Conservation (phyloP, 2,113 vertebrate species). For the Rutilus rutilus region DNA sequence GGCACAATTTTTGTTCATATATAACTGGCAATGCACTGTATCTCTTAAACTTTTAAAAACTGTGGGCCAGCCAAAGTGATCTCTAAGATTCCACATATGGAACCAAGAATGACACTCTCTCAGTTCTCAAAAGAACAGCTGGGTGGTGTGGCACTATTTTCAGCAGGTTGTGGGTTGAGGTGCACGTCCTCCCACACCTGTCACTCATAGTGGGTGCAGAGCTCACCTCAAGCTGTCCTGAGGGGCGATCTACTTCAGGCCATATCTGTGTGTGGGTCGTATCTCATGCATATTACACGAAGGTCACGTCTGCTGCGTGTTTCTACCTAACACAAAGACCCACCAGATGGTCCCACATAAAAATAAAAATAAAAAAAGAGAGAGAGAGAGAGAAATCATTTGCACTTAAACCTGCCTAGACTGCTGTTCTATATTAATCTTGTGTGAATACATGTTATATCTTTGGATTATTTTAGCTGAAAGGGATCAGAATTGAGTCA, state of each 20-base stretch:
- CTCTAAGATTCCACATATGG: not conserved
- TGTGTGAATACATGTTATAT: constrained; percentile 14
- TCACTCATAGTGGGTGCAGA: constrained; percentile 55
- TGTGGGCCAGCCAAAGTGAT: not conserved
- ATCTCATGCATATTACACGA: constrained; percentile 55
- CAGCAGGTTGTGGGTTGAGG: not conserved
- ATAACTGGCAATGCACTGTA: not conserved
- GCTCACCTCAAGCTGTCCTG: constrained; percentile 61
- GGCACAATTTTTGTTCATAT: not conserved
- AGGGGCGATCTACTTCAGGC: constrained; percentile 63
- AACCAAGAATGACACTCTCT: not conserved
- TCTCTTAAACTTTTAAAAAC: not conserved
- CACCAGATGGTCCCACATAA: constrained; percentile 49
- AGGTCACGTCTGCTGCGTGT: constrained; percentile 56
- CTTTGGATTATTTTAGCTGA: constrained; percentile 1
- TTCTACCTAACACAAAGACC: constrained; percentile 54
- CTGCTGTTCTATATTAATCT: constrained; percentile 47
- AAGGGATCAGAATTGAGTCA: constrained; percentile 3
- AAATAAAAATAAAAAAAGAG: not conserved
- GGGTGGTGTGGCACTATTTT: constrained; percentile 22
- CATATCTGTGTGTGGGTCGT: constrained; percentile 23
- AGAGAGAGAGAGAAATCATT: not conserved
- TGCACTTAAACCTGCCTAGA: constrained; percentile 4
- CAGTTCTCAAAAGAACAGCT: not conserved
- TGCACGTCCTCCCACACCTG: constrained; percentile 25